A percentile compares a stretch with the other conserved stretches of the same genome.
Evolutionary conservation across 2,888 invertebrate genomes (phyloP).

Genomic region (Ectemnius cavifrons): DNA sequence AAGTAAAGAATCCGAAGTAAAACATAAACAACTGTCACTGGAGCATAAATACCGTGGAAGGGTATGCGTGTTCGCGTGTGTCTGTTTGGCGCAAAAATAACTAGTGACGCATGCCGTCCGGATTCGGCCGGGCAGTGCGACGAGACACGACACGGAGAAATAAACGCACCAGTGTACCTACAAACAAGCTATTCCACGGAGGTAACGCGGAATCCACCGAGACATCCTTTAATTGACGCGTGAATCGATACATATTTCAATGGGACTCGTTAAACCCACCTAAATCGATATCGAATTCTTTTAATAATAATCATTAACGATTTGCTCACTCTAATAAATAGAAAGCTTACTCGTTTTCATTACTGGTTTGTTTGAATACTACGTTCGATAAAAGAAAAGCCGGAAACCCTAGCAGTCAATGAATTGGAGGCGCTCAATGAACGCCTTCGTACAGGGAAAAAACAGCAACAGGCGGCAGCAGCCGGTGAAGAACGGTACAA

Average conservation of each 20-base stretch:
- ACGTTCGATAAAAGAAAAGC: too few relatives aligned
- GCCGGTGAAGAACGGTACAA: neutral
- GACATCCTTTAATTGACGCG: slow-evolving; percentile 17
- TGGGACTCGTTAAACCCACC: too few relatives aligned
- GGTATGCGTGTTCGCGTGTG: slow-evolving; percentile 37
- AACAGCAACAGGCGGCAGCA: slow-evolving; percentile 2
- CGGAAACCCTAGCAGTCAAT: slow-evolving; percentile 21
- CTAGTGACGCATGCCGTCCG: slow-evolving; percentile 72
- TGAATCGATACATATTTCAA: too few relatives aligned
- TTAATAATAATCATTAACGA: too few relatives aligned
- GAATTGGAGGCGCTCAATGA: slow-evolving; percentile 24
- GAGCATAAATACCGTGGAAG: slow-evolving; percentile 41
- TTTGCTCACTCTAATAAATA: too few relatives aligned
- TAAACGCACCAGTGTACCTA: slow-evolving; percentile 56
- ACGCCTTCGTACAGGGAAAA: neutral
- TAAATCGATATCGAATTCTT: too few relatives aligned
- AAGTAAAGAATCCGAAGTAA: slow-evolving; percentile 40
- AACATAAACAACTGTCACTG: slow-evolving; percentile 51
- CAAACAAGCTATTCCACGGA: slow-evolving; percentile 49
- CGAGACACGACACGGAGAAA: slow-evolving; percentile 60
- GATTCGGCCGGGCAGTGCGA: slow-evolving; percentile 58
- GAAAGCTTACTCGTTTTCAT: too few relatives aligned
- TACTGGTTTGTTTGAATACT: too few relatives aligned
- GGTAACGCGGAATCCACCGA: slow-evolving; percentile 20
- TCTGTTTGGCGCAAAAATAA: slow-evolving; percentile 67